Evolutionary conservation across 1,140 invertebrate species (phyloP).

Genomic region (Ooceraea biroi): DNA sequence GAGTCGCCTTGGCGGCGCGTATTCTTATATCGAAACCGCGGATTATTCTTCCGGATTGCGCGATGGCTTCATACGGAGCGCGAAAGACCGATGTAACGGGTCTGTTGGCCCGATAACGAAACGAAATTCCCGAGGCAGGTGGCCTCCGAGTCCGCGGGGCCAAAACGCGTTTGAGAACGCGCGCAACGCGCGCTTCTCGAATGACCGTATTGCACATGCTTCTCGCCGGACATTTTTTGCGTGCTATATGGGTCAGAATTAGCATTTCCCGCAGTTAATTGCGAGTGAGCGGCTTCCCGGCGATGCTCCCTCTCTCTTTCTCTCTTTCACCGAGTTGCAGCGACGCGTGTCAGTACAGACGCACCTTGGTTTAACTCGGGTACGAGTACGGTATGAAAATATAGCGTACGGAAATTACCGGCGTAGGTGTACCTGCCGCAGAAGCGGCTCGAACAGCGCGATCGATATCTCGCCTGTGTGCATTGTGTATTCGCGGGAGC

Average conservation of each 20-base stretch:
- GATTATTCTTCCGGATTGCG: slow-evolving; percentile 66
- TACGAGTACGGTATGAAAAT: slow-evolving; percentile 30
- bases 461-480: slow-evolving; percentile 50
- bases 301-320: slow-evolving; percentile 10
- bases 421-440: slow-evolving; percentile 32
- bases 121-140: slow-evolving; percentile 71
- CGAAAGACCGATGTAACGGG: slow-evolving; percentile 57
- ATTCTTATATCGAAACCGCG: slow-evolving; percentile 21
- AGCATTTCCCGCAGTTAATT: slow-evolving; percentile 78
- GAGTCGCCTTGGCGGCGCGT: not conserved
- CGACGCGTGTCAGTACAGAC: slow-evolving; percentile 57
- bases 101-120: slow-evolving; percentile 70
- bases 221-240: slow-evolving; percentile 69
- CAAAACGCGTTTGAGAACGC: slow-evolving; percentile 63
- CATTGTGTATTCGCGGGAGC: slow-evolving; percentile 14
- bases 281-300: slow-evolving; percentile 62
- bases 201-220: slow-evolving; percentile 76
- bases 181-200: slow-evolving; percentile 48
- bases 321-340: slow-evolving; percentile 23
- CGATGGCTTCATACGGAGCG: not conserved
- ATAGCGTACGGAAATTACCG: slow-evolving; percentile 56
- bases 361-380: slow-evolving; percentile 52
- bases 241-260: slow-evolving; percentile 79
- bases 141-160: slow-evolving; percentile 33
- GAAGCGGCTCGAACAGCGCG: slow-evolving; percentile 40